Percentiles rank a stretch among this genome's conserved stretches.
Evolutionary conservation across 2,797 vertebrate genomes (phyloP).

Genomic region (Coilia nasus): DNA sequence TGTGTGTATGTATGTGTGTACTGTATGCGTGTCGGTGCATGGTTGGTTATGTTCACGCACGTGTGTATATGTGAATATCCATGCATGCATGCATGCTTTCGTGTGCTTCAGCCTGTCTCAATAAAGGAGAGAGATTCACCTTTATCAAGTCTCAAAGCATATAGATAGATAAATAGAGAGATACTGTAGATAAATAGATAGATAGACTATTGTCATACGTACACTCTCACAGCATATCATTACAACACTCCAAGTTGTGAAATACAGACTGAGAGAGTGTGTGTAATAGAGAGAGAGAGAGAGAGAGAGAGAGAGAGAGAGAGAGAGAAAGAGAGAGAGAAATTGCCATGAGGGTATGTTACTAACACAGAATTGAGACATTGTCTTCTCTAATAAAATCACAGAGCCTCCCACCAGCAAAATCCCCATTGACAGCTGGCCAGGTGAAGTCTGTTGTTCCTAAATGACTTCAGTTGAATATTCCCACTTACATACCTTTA

Average conservation of each 20-base stretch:
- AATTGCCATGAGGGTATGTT: background rate
- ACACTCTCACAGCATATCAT: too few species aligned
- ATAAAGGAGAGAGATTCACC: background rate
- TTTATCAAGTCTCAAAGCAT: background rate
- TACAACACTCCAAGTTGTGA: too few species aligned
- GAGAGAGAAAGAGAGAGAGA: background rate
- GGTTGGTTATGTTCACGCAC: too few species aligned
- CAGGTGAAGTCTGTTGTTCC: conserved; percentile 6
- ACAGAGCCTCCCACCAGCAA: background rate
- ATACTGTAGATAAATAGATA: too few species aligned
- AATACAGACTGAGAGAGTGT: too few species aligned
- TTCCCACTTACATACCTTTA: background rate
- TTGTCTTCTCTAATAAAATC: background rate
- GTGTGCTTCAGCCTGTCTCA: too few species aligned
- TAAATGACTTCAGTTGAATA: background rate
- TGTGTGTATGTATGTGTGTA: background rate
- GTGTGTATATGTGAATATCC: background rate
- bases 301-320: too few species aligned
- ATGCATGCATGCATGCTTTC: background rate
- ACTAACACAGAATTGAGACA: background rate
- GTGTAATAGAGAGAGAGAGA: too few species aligned
- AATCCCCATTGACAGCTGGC: background rate
- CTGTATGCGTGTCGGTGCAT: background rate
- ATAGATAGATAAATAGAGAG: background rate
- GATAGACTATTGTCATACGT: too few species aligned